Conservation (phyloP, 2,888 invertebrate genomes). For the Drosophila prolongata region DNA sequence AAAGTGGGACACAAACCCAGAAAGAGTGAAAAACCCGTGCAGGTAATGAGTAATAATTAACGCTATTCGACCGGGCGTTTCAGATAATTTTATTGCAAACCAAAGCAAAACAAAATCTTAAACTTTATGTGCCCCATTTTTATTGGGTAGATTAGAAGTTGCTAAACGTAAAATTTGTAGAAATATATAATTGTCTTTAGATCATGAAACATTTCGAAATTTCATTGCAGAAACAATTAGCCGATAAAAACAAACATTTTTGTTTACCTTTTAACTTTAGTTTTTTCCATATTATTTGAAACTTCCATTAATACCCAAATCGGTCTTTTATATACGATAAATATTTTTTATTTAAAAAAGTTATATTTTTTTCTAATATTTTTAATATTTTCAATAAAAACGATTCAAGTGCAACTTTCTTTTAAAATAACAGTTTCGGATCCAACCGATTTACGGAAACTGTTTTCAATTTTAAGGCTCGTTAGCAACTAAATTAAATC, state of each 20-base stretch:
- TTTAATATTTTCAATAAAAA: neutral
- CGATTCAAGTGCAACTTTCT: neutral
- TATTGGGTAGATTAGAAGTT: conserved; percentile 27
- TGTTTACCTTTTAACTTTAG: too few relatives aligned
- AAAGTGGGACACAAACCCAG: conserved; percentile 36
- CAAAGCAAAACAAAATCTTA: conserved; percentile 47
- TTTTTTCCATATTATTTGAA: too few relatives aligned
- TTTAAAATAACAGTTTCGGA: conserved; percentile 2
- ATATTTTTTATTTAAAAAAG: too few relatives aligned
- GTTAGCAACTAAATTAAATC: conserved; percentile 26
- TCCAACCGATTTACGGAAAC: conserved; percentile 21
- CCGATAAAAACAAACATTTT: too few relatives aligned
- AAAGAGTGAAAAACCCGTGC: conserved; percentile 32
- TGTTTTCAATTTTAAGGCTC: conserved; percentile 11
- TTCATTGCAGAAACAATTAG: too few relatives aligned
- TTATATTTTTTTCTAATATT: neutral
- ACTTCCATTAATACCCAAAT: too few relatives aligned
- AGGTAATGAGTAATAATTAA: conserved; percentile 66
- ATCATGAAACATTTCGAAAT: neutral
- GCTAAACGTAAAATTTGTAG: neutral
- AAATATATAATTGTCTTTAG: neutral
- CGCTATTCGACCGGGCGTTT: conserved; percentile 32
- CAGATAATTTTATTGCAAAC: conserved; percentile 41
- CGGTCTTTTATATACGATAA: too few relatives aligned
- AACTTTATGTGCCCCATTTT: conserved; percentile 24